Conservation (phyloP, 2,888 invertebrate species). For the Glomeris marginata region DNA sequence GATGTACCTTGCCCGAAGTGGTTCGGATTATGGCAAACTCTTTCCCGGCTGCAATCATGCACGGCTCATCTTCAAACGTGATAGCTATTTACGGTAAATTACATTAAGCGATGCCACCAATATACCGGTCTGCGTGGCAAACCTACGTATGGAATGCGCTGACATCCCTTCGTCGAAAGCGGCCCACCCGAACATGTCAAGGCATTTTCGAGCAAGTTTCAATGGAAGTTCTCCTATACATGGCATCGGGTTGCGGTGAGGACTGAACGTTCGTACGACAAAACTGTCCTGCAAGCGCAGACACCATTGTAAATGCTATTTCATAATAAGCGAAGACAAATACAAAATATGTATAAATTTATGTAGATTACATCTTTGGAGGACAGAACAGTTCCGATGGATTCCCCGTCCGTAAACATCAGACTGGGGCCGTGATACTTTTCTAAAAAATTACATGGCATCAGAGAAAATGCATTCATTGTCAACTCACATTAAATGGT, state of each 20-base stretch:
- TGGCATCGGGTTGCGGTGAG: conserved; percentile 41
- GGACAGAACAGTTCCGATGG: conserved; percentile 59
- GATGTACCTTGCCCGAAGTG: conserved; percentile 60
- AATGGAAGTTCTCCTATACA: conserved; percentile 49
- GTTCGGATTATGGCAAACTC: conserved; percentile 78
- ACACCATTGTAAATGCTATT: conserved; percentile 1
- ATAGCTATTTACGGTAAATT: conserved; percentile 28
- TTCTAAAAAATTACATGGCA: conserved; percentile 19
- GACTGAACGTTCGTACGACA: conserved; percentile 56
- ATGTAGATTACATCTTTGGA: conserved; percentile 49
- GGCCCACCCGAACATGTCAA: conserved; percentile 57
- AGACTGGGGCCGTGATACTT: conserved; percentile 34
- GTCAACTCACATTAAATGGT: background rate
- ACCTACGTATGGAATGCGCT: conserved; percentile 28
- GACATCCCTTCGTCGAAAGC: conserved; percentile 50
- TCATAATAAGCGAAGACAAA: background rate
- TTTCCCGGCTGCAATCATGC: conserved; percentile 65
- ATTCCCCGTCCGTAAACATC: conserved; percentile 63
- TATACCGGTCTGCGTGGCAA: too few relatives aligned
- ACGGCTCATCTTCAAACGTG: conserved; percentile 60
- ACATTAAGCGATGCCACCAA: too few relatives aligned
- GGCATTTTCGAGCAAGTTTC: conserved; percentile 60
- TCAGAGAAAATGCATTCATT: background rate
- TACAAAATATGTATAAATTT: conserved; percentile 2
- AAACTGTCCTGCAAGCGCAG: conserved; percentile 49